A percentile compares a stretch with the other conserved stretches of the same genome.
Evolutionary conservation across 1,140 invertebrate species (phyloP).

Genomic region (Drosophila elegans): DNA sequence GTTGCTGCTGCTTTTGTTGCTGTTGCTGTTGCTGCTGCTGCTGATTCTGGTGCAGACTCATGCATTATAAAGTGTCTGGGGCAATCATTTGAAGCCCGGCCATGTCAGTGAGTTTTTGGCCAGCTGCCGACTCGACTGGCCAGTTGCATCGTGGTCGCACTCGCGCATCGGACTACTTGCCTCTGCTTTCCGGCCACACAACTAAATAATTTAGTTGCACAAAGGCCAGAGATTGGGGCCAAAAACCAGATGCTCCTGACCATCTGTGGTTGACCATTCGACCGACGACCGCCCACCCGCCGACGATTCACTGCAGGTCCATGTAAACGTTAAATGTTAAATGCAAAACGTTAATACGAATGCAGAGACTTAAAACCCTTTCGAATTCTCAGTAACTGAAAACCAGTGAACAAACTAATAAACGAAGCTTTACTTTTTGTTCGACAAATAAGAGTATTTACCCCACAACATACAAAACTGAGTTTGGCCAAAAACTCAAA

Average conservation of each 20-base stretch:
- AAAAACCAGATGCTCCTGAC: conserved; percentile 47
- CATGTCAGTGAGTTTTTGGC: conserved; percentile 67
- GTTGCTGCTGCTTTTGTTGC: conserved; percentile 39
- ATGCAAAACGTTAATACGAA: conserved; percentile 60
- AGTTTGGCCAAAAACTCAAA: too few species aligned
- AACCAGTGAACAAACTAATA: conserved; percentile 4
- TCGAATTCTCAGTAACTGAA: background rate
- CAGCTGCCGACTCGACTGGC: conserved; percentile 29
- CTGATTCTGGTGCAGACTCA: conserved; percentile 50
- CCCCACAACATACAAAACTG: too few species aligned
- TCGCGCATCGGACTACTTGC: conserved; percentile 43
- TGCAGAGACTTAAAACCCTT: conserved; percentile 2
- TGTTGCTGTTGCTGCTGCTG: conserved; percentile 35
- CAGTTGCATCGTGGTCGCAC: conserved; percentile 36
- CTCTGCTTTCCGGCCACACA: conserved; percentile 58
- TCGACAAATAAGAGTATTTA: background rate
- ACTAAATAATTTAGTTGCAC: conserved; percentile 80
- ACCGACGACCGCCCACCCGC: conserved; percentile 24
- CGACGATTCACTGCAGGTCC: conserved; percentile 49
- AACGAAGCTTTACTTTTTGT: background rate
- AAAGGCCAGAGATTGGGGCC: conserved; percentile 33
- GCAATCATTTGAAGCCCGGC: conserved; percentile 76
- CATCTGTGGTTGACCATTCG: conserved; percentile 65
- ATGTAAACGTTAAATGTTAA: conserved; percentile 58
- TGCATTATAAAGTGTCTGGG: conserved; percentile 82